Conservation (phyloP, 92 coral and sea anemone species). For the Porites rus region DNA sequence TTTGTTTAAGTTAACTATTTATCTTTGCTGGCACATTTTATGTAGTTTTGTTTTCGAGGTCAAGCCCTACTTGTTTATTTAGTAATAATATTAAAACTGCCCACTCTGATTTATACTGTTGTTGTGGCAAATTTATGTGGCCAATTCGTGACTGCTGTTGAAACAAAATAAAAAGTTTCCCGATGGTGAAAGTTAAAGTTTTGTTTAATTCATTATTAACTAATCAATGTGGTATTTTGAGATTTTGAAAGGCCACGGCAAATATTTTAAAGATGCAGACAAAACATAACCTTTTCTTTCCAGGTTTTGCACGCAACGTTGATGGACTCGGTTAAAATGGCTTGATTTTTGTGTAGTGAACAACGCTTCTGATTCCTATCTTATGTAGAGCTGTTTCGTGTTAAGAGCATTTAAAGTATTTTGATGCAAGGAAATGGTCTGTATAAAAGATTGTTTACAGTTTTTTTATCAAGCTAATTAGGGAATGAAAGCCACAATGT, state of each 20-base stretch:
- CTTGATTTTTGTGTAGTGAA: too few relatives aligned
- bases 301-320: conserved; percentile 46
- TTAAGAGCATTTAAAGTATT: not conserved
- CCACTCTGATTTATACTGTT: not conserved
- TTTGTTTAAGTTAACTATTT: not conserved
- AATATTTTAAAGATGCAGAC: conserved; percentile 10
- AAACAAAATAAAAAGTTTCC: not conserved
- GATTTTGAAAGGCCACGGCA: conserved; percentile 13
- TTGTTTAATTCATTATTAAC: not conserved
- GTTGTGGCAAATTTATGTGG: not conserved
- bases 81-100: not conserved
- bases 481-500: conserved; percentile 32
- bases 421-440: conserved; percentile 22
- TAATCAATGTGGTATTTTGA: conserved; percentile 3
- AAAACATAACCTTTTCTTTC: conserved; percentile 16
- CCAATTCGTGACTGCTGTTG: not conserved
- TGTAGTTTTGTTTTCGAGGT: conserved; percentile 4
- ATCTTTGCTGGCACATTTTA: not conserved
- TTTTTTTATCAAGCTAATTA: conserved; percentile 50
- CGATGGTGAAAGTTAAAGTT: not conserved
- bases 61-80: conserved; percentile 18
- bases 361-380: not conserved
- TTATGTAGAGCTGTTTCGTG: not conserved
- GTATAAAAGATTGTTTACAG: conserved; percentile 32
- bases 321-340: conserved; percentile 15